A percentile compares a stretch with the other conserved stretches of the same genome.
These are phyloP conservation scores for Euproctis similis DNA, from an alignment of 2,888 invertebrate genomes.

Conservation along the genomic window DNA sequence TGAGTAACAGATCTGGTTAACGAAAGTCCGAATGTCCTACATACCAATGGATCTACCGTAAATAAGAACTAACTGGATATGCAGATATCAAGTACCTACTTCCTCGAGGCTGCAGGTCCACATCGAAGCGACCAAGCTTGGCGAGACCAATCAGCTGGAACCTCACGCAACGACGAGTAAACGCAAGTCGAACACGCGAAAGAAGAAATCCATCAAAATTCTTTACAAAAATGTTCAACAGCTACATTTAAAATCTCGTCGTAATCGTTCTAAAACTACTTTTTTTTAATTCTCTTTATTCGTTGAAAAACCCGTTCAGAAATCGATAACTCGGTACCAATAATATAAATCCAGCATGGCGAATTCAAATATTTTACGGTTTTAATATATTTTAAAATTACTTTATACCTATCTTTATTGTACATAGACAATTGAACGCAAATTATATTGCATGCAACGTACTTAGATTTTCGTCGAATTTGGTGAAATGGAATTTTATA, in stretches of 20 bases:
- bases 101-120: conserved; percentile 36
- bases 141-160: conserved; percentile 43
- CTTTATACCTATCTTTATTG: too few species aligned
- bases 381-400: too few species aligned
- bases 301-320: conserved; percentile 10
- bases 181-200: conserved; percentile 43
- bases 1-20: conserved; percentile 22
- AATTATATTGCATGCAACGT: too few species aligned
- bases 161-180: conserved; percentile 42
- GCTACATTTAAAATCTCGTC: conserved; percentile 4
- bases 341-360: conserved; percentile 14
- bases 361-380: conserved; percentile 10
- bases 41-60: conserved; percentile 39
- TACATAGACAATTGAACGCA: too few species aligned
- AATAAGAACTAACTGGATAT: conserved; percentile 36
- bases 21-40: conserved; percentile 34
- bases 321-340: conserved; percentile 11
- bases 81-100: conserved; percentile 32
- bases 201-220: conserved; percentile 30
- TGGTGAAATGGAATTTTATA: too few species aligned
- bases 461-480: too few species aligned
- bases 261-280: conserved; percentile 7
- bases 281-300: too few species aligned
- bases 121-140: conserved; percentile 27
- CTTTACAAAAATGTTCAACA: conserved; percentile 31